These are phyloP conservation scores for Pyrocephalus nanus DNA, from an alignment of 2,797 vertebrate genomes.

Conservation along the genomic window DNA sequence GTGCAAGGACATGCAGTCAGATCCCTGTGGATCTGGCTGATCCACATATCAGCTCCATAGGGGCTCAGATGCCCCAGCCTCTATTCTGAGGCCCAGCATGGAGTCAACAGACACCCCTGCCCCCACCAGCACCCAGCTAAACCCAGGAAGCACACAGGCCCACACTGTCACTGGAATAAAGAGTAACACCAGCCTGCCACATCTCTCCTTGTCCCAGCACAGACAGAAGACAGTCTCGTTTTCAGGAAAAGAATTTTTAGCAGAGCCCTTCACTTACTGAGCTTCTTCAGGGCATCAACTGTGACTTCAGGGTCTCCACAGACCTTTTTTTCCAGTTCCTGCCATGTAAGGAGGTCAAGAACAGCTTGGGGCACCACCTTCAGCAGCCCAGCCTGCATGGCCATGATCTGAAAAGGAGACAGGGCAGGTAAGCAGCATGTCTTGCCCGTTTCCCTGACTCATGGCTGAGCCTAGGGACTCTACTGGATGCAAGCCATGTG, in stretches of 20 bases:
- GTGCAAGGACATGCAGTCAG: fast-evolving
- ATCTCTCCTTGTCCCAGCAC: background rate
- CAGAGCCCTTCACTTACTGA: constrained; percentile 85
- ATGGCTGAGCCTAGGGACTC: background rate
- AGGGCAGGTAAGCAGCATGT: background rate
- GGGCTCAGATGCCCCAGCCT: background rate
- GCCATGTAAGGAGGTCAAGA: constrained; percentile 95
- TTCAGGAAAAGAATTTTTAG: background rate
- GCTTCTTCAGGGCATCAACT: constrained; percentile 93
- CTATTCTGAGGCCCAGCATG: background rate
- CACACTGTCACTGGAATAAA: background rate
- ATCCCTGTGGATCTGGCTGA: background rate
- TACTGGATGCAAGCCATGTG: background rate
- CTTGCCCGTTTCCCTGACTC: background rate
- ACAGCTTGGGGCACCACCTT: constrained; percentile 98
- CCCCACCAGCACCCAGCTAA: background rate
- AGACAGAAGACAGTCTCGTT: background rate
- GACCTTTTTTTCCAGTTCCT: constrained; percentile 96
- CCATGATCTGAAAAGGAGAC: constrained; percentile 79
- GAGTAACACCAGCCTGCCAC: background rate
- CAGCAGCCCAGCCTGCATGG: constrained; percentile 92
- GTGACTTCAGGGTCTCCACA: constrained; percentile 97
- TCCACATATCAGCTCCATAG: background rate
- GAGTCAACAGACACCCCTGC: background rate
- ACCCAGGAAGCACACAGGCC: background rate